These are phyloP conservation scores for Drosophila sturtevanti DNA, from an alignment of 1,140 invertebrate genomes.

Conservation along the genomic window DNA sequence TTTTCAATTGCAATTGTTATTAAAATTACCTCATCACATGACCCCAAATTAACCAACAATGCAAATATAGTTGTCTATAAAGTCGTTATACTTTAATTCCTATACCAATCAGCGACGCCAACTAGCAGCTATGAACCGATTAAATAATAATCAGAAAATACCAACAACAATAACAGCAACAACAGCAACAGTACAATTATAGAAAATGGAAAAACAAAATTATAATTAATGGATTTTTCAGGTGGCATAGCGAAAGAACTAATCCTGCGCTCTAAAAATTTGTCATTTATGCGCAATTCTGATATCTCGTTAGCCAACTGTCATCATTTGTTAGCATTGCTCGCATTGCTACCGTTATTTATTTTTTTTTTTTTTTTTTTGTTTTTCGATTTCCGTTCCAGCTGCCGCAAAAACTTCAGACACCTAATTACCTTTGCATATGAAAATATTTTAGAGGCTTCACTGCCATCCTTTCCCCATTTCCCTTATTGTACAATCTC, in stretches of 20 bases:
- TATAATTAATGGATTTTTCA: constrained; percentile 72
- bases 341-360: constrained; percentile 31
- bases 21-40: constrained; percentile 31
- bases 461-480: constrained; percentile 14
- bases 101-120: constrained; percentile 45
- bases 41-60: constrained; percentile 61
- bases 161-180: background rate
- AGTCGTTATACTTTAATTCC: constrained; percentile 21
- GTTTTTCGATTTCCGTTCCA: constrained; percentile 51
- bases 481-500: constrained; percentile 30
- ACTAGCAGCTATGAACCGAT: constrained; percentile 38
- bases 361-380: too few relatives aligned
- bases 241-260: constrained; percentile 41
- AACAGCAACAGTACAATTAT: background rate
- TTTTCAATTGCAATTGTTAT: constrained; percentile 26
- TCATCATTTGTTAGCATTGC: constrained; percentile 66
- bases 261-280: constrained; percentile 64
- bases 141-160: constrained; percentile 66
- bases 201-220: constrained; percentile 29
- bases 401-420: constrained; percentile 64
- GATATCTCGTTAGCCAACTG: constrained; percentile 77
- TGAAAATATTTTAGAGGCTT: constrained; percentile 75
- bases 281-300: constrained; percentile 51
- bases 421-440: constrained; percentile 73
- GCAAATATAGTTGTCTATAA: constrained; percentile 29